phyloP scores from a whole-genome alignment of 2,113 vertebrate genomes.

The Carassius auratus region DNA sequence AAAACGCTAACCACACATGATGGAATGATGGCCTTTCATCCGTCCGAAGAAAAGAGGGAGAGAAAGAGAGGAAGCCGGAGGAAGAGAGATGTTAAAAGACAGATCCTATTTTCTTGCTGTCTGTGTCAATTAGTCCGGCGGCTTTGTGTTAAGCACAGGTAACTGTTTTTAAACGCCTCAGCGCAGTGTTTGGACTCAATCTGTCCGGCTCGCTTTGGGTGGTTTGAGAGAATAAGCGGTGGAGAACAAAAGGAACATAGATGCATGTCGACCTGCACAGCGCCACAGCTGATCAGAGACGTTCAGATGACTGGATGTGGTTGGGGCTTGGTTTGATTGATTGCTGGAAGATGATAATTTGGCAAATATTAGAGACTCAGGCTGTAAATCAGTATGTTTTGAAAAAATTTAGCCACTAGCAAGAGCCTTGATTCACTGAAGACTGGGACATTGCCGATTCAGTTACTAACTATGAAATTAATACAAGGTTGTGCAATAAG shows the following conservation, averaged over 20 bases:
- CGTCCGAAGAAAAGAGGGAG: constrained; percentile 51
- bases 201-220: constrained; percentile 28
- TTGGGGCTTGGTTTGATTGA: background rate
- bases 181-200: constrained; percentile 10
- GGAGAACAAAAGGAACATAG: constrained; percentile 7
- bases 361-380: background rate
- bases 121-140: constrained; percentile 20
- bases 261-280: background rate
- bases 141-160: constrained; percentile 31
- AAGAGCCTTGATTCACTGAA: background rate
- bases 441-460: background rate
- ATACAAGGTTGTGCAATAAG: too few species aligned
- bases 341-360: background rate
- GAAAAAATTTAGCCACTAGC: background rate
- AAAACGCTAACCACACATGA: constrained; percentile 93
- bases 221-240: background rate
- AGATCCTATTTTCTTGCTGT: constrained; percentile 47
- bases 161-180: constrained; percentile 12
- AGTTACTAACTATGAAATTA: too few species aligned
- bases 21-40: constrained; percentile 78
- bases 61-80: constrained; percentile 22
- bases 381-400: background rate
- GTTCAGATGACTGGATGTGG: background rate
- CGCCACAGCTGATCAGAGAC: background rate
- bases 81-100: constrained; percentile 53